Evolutionary conservation across 2,113 vertebrate genomes (phyloP).

Genomic region (Onychostoma macrolepis): DNA sequence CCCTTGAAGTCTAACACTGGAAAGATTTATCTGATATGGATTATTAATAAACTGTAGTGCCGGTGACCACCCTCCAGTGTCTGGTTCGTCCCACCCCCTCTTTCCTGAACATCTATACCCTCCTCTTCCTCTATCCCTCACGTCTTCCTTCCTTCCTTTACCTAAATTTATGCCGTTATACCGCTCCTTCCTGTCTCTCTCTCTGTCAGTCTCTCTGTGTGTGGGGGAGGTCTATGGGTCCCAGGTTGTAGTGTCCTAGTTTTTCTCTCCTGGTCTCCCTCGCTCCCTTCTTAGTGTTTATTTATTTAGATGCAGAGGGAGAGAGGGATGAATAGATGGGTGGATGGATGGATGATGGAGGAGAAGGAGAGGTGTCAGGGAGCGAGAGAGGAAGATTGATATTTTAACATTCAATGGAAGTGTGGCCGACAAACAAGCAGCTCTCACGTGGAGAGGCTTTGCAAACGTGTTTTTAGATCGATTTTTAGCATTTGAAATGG

Average conservation of each 20-base stretch:
- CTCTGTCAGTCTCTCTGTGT: background rate
- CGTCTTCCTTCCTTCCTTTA: conserved; percentile 32
- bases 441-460: background rate
- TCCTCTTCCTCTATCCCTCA: conserved; percentile 48
- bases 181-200: conserved; percentile 2
- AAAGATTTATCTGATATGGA: conserved; percentile 35
- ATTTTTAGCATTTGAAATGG: conserved; percentile 2
- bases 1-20: conserved; percentile 2
- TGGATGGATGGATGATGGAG: conserved; percentile 36
- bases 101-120: background rate
- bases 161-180: conserved; percentile 8
- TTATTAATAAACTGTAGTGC: conserved; percentile 58
- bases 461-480: background rate
- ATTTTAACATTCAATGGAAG: conserved; percentile 36
- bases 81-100: conserved; percentile 32
- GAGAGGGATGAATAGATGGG: conserved; percentile 31
- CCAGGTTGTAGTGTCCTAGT: conserved; percentile 57
- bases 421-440: conserved; percentile 17
- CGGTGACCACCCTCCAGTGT: conserved; percentile 25
- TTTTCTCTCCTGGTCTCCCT: conserved; percentile 32
- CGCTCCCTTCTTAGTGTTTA: conserved; percentile 34
- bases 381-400: background rate
- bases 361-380: conserved; percentile 19
- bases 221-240: conserved; percentile 38
- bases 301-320: conserved; percentile 47